A percentile compares a stretch with the other conserved stretches of the same genome.
phyloP scores from a whole-genome alignment of 2,888 invertebrate species.

The Laspeyria flexula region DNA sequence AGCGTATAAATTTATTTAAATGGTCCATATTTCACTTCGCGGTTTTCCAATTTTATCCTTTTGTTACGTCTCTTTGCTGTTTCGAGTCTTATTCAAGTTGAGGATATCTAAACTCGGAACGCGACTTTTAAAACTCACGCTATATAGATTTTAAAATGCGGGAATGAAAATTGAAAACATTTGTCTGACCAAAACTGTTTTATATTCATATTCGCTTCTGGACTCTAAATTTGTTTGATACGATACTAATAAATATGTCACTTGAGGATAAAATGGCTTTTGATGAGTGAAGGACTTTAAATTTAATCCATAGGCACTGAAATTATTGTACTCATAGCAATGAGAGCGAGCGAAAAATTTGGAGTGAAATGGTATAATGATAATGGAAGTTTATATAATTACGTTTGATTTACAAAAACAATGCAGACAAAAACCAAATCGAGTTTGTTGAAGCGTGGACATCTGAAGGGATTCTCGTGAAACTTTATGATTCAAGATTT shows the following conservation, averaged over 20 bases:
- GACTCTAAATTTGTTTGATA: too few relatives aligned
- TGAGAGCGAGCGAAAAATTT: too few relatives aligned
- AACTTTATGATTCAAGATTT: conserved; percentile 43
- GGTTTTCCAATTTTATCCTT: not conserved
- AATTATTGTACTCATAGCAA: too few relatives aligned
- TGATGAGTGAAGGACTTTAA: too few relatives aligned
- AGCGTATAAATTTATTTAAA: not conserved
- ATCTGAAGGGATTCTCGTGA: conserved; percentile 44
- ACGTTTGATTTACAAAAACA: conserved; percentile 20
- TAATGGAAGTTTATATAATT: too few relatives aligned
- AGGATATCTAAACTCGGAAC: conserved; percentile 5
- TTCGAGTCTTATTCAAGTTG: conserved; percentile 8
- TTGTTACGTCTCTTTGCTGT: conserved; percentile 8
- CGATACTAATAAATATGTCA: too few relatives aligned
- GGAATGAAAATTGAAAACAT: conserved; percentile 23
- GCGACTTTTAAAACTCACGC: conserved; percentile 10
- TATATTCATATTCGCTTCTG: conserved; percentile 17
- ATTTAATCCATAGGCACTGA: too few relatives aligned
- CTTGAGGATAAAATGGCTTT: too few relatives aligned
- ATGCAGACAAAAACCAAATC: conserved; percentile 27
- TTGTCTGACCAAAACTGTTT: conserved; percentile 18
- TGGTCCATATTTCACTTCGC: not conserved
- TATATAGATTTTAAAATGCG: conserved; percentile 3
- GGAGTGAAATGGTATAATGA: too few relatives aligned
- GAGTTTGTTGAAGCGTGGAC: conserved; percentile 30